Percentiles rank a stretch among this genome's conserved stretches.
phyloP scores from a whole-genome alignment of 2,113 vertebrate genomes.

The Erythrocercus mccallii region DNA sequence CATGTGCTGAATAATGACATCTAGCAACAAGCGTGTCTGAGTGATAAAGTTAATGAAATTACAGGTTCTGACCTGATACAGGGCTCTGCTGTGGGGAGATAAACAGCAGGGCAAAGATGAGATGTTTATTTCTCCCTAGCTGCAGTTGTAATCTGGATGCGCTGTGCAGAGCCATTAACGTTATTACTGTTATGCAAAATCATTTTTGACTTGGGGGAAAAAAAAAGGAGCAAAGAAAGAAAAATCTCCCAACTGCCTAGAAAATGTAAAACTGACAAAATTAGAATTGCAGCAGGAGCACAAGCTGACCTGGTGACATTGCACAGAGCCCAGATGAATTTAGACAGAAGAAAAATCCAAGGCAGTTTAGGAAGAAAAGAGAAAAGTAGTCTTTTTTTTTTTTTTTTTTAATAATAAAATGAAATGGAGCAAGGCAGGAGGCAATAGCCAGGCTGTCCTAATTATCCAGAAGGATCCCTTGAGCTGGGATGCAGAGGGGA shows the following conservation, averaged over 20 bases:
- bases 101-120: constrained; percentile 67
- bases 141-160: constrained; percentile 43
- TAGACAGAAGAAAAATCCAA: neutral
- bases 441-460: neutral
- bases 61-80: constrained; percentile 64
- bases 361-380: neutral
- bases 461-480: neutral
- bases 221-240: neutral
- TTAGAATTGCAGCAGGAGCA: constrained; percentile 32
- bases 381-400: neutral
- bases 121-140: constrained; percentile 63
- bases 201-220: constrained; percentile 32
- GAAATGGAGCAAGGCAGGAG: neutral
- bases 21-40: constrained; percentile 33
- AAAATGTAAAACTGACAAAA: constrained; percentile 36
- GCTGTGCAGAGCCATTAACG: constrained; percentile 14
- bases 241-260: constrained; percentile 17
- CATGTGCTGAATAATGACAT: constrained; percentile 60
- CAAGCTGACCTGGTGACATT: constrained; percentile 38
- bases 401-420: neutral
- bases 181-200: constrained; percentile 62
- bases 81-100: constrained; percentile 61
- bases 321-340: constrained; percentile 41
- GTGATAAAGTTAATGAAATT: constrained; percentile 71
- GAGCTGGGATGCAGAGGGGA: neutral